Base-by-base conservation (phyloP, 2,113 vertebrate genomes). In the Crocuta crocuta region DNA sequence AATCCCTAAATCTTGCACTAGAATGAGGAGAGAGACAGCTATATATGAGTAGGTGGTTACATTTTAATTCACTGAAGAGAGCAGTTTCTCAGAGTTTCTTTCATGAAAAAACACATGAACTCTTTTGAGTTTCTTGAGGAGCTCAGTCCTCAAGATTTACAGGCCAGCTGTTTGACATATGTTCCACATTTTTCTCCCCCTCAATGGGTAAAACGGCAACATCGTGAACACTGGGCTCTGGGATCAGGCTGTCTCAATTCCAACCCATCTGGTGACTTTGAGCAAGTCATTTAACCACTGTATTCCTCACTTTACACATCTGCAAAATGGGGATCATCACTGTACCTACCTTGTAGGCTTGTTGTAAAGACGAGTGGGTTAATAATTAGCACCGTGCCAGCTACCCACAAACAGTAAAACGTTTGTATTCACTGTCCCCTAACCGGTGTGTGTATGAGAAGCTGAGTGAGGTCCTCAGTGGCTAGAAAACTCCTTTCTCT, bases 121-220 rank as follows among this genome's bases (percentile, higher is more conserved):
- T 21, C 85, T 82, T 93, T 28, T 45, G 76, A 83, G 79, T 65
- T 17, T 92, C 84, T 92, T 81, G 35, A 78, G 86, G 48, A 88
- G 13, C 70, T 66, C 76, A 68, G 19, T 70, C 53, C 76, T 71
- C 11, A 19, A 35, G 84, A 95, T 50, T 68, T 79, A 65, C 7
- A 70, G 7, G 33, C 63, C 98, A 99, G 94, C 97, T 98, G 97
- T 66, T 63, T 31, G 88, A 80, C 98, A 97, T 74, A 95, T 98
- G 97, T 31, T 68, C 28, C 65, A 53, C 86, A 61, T 45, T 48
- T 65, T 80, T n/a, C 68, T 74, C 70, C 11, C 28, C 28, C 39
- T 73, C 0, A 0, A 63, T 33, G 55, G 65, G 50, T 70, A 35
- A 73, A 91, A 61, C 1, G 11, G 2, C 33, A 39, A 15, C 70